These are phyloP conservation scores for Apodemia zela DNA, from an alignment of 2,888 invertebrate genomes.

Conservation along the genomic window DNA sequence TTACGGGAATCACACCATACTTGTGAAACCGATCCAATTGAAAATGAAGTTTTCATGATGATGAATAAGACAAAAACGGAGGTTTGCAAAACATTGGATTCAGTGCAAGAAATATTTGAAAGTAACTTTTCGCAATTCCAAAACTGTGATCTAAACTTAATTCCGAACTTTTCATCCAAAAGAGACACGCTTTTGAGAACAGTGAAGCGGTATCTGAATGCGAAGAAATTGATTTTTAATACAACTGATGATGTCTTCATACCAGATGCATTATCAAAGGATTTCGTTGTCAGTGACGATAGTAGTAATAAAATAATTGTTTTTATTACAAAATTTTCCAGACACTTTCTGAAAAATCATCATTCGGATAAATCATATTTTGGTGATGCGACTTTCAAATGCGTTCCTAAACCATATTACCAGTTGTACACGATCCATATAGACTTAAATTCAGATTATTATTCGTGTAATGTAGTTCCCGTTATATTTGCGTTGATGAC, in stretches of 20 bases:
- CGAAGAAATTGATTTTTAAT: not conserved
- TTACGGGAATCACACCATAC: constrained; percentile 9
- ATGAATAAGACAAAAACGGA: constrained; percentile 2
- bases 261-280: not conserved
- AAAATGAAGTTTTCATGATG: not conserved
- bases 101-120: not conserved
- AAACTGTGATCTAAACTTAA: constrained; percentile 5
- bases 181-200: not conserved
- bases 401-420: not conserved
- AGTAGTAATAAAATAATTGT: not conserved
- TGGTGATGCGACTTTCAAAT: not conserved
- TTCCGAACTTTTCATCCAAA: constrained; percentile 1
- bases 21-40: constrained; percentile 5
- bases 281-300: not conserved
- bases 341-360: not conserved
- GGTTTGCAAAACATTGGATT: not conserved
- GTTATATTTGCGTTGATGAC: not conserved
- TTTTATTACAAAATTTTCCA: not conserved
- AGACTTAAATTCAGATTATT: no score
- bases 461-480: not conserved
- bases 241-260: not conserved
- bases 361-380: not conserved
- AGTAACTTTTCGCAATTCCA: not conserved
- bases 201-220: not conserved
- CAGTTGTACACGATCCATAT: not conserved